phyloP scores from a whole-genome alignment of 2,113 vertebrate genomes.

The Ptychochromis oligacanthus region DNA sequence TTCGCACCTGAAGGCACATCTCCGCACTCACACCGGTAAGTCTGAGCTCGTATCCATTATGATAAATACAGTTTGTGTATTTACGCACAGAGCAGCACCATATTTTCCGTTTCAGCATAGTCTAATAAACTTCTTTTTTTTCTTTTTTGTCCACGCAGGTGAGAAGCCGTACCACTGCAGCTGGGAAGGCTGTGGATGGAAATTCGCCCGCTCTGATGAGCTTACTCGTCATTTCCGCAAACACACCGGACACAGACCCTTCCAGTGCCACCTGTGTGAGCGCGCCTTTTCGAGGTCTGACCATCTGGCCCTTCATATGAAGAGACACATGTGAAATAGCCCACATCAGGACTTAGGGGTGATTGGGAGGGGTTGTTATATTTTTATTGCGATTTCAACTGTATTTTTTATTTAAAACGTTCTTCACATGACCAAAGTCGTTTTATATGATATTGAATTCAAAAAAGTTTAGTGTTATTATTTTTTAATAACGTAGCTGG shows the following conservation, averaged over 20 bases:
- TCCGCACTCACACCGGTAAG: slow-evolving; percentile 96
- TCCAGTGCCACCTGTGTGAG: slow-evolving; percentile 98
- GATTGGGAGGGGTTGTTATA: slow-evolving; percentile 17
- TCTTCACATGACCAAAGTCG: slow-evolving; percentile 71
- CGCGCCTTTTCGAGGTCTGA: slow-evolving; percentile 96
- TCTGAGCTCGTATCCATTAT: background rate
- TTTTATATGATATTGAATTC: slow-evolving; percentile 67
- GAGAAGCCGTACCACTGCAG: slow-evolving; percentile 99
- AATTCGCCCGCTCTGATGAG: slow-evolving; percentile 96
- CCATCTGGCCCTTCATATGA: slow-evolving; percentile 98
- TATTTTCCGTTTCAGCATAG: background rate
- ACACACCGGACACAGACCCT: slow-evolving; percentile 96
- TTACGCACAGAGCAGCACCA: background rate
- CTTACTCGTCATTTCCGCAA: slow-evolving; percentile 97
- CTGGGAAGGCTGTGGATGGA: slow-evolving; percentile 99
- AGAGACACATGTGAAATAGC: slow-evolving; percentile 90
- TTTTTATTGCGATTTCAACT: slow-evolving; percentile 60
- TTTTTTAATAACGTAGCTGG: slow-evolving; percentile 89
- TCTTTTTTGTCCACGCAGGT: slow-evolving; percentile 76
- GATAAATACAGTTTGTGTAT: background rate
- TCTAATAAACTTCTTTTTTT: background rate
- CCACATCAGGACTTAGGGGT: slow-evolving; percentile 42
- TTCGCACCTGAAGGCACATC: slow-evolving; percentile 96
- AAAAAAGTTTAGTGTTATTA: slow-evolving; percentile 73
- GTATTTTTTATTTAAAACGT: slow-evolving; percentile 76